Base-by-base conservation (phyloP, 64 coral and sea anemone genomes). In the Catalaphyllia jardinei region DNA sequence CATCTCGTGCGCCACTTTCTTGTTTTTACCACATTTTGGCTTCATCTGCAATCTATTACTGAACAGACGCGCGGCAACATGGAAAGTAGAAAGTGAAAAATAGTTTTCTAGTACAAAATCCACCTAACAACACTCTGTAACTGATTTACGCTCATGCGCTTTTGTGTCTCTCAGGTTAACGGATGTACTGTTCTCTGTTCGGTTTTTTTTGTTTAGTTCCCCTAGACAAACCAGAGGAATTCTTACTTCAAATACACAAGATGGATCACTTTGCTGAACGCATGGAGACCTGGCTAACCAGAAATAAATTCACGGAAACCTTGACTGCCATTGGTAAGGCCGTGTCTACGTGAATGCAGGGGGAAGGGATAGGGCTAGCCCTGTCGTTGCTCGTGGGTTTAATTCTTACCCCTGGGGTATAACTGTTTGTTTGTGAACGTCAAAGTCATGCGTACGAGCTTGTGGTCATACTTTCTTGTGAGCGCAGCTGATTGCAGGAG, bases 141-240 rank as follows among this genome's bases (percentile, higher is more conserved):
- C 16, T 7, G 63, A 24, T 20, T 24, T 67, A 24, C 5, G 20
- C 0, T 27, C 9, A 22, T 4, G 11, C 22, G 24, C 65, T 11
- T 69, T 69, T 69, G 65, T 0, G 25, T 69, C 25, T 25, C 3
- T 11, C 1, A 25, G 24, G 1, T 69, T 1, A 69, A 25, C 22
- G 27, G 8, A 27, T 27, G 1, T 25, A 27, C n/a, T 49, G 8
- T 77, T 17, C 20, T 42, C 19, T 50, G 19, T 3, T 77, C 18
- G 13, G 38, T 22, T 31, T 38, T 63, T 65, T 15, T 0, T 60
- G 86, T 61, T 78, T 9, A 99, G 97, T 76, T n/a, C 88, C 87
- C n/a, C 84, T 99, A n/a, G 97, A 99, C 86, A 99, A 99, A 82
- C 97, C 97, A 15, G 97, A 99, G 49, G 97, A 99, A 33, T 99